These are phyloP conservation scores for Epizoanthus stellaris DNA, from an alignment of 92 coral and sea anemone species.

Conservation along the genomic window DNA sequence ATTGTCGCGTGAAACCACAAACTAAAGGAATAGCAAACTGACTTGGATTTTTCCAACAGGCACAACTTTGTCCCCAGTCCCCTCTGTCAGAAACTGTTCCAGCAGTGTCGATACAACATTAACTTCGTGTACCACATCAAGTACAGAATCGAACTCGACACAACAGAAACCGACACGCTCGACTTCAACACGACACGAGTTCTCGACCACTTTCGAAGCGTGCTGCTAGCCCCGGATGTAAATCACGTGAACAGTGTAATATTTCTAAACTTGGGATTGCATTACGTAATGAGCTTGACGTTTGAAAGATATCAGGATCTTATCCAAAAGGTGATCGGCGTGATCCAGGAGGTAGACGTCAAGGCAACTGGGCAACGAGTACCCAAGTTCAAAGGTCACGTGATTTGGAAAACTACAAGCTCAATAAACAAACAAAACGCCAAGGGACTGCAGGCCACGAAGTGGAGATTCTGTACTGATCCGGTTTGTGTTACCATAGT, in stretches of 20 bases:
- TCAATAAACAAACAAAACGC: conserved; percentile 42
- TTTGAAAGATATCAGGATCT: conserved; percentile 33
- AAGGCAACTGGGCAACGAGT: background rate
- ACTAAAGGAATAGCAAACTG: too few species aligned
- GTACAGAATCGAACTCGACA: conserved; percentile 33
- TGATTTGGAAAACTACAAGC: conserved; percentile 31
- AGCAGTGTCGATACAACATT: conserved; percentile 42
- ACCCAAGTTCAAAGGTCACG: conserved; percentile 38
- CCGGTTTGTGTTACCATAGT: conserved; percentile 42
- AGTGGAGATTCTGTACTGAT: conserved; percentile 69
- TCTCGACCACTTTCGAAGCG: conserved; percentile 65
- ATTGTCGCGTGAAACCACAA: too few species aligned
- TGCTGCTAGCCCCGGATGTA: conserved; percentile 60
- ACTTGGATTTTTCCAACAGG: conserved; percentile 8
- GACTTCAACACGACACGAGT: conserved; percentile 27
- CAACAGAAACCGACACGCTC: conserved; percentile 19
- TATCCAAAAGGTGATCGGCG: conserved; percentile 22
- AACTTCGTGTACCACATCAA: conserved; percentile 39
- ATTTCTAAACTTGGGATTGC: conserved; percentile 38
- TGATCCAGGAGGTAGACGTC: conserved; percentile 6
- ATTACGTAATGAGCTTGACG: conserved; percentile 39
- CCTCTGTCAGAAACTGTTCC: conserved; percentile 29
- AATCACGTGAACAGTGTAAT: conserved; percentile 71
- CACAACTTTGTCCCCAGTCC: conserved; percentile 23
- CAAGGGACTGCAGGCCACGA: conserved; percentile 58